These are phyloP conservation scores for Loris lydekkerianus DNA, from an alignment of 2,797 vertebrate species.

Conservation along the genomic window DNA sequence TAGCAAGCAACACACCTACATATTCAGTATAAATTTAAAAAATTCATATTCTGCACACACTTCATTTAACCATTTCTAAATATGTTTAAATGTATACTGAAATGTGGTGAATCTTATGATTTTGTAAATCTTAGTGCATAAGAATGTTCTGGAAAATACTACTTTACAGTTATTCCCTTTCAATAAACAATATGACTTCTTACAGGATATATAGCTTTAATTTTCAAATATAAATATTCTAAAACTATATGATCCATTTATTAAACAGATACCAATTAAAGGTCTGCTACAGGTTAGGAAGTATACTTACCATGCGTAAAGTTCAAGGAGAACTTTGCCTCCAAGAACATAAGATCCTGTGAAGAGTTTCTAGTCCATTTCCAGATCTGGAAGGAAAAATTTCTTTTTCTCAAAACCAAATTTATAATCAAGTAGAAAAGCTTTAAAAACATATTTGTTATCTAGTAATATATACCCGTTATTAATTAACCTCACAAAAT, in stretches of 20 bases:
- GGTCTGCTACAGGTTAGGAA: not conserved
- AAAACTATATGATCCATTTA: not conserved
- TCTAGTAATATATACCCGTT: not conserved
- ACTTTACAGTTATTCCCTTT: not conserved
- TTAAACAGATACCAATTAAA: not conserved
- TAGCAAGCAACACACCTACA: not conserved
- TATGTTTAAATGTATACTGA: constrained; percentile 55
- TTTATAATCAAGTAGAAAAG: not conserved
- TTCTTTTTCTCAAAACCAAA: constrained; percentile 30
- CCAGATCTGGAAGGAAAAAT: not conserved
- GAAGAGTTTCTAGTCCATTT: not conserved
- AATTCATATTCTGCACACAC: not conserved
- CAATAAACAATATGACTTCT: not conserved
- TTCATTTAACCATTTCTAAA: constrained; percentile 52
- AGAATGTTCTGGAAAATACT: constrained; percentile 26
- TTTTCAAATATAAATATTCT: constrained; percentile 41
- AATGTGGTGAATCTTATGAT: constrained; percentile 11
- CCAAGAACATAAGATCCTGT: not conserved
- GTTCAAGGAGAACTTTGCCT: not conserved
- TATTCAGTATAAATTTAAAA: constrained; percentile 27
- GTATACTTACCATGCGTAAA: not conserved
- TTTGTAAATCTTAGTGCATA: not conserved
- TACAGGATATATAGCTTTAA: not conserved
- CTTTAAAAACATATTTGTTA: not conserved
- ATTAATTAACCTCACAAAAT: not conserved